Percentiles rank a stretch among this genome's conserved stretches.
phyloP scores from a whole-genome alignment of 2,113 vertebrate species.

The Toxostoma redivivum region DNA sequence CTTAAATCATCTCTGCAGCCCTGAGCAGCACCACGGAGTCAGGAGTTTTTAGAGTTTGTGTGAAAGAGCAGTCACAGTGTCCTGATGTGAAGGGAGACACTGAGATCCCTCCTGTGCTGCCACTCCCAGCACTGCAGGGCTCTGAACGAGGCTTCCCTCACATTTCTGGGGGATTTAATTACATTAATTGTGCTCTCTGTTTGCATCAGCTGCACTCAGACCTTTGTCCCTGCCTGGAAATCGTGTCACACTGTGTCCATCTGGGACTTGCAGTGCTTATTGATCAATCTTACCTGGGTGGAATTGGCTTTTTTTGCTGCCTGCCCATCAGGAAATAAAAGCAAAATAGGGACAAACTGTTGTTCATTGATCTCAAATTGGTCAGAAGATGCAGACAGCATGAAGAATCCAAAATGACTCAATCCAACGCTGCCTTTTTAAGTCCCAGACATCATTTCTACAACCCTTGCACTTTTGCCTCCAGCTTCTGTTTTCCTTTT shows the following conservation, averaged over 20 bases:
- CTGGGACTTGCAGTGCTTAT: background rate
- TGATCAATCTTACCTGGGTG: background rate
- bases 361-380: background rate
- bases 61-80: background rate
- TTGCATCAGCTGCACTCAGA: background rate
- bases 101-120: background rate
- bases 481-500: conserved; percentile 3
- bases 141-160: background rate
- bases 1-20: background rate
- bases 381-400: background rate
- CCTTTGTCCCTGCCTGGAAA: background rate
- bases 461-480: background rate
- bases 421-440: background rate
- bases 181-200: background rate
- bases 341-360: background rate
- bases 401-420: background rate
- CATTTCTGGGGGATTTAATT: background rate
- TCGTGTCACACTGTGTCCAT: fast-evolving
- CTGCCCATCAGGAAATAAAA: conserved; percentile 16
- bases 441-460: background rate
- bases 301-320: background rate
- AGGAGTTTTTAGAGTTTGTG: background rate
- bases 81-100: background rate
- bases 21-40: background rate
- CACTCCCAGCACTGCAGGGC: fast-evolving